A percentile compares a stretch with the other conserved stretches of the same genome.
These are phyloP conservation scores for Spea multiplicata DNA, from an alignment of 2,113 vertebrate species.

Conservation along the genomic window DNA sequence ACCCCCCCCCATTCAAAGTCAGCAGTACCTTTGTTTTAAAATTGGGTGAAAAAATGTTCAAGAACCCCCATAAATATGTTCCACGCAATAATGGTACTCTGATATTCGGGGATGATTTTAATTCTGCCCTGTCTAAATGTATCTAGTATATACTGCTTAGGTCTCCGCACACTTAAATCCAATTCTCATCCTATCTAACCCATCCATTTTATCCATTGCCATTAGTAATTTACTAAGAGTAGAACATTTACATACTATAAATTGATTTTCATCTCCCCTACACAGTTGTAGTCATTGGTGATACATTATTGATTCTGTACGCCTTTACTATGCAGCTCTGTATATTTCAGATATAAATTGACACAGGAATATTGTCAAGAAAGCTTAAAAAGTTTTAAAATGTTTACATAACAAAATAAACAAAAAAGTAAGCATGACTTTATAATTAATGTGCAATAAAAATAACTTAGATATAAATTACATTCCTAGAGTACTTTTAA, in stretches of 20 bases:
- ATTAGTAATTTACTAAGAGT: slow-evolving; percentile 17
- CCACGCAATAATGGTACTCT: no score
- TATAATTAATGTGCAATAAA: slow-evolving; percentile 48
- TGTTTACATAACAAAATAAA: slow-evolving; percentile 26
- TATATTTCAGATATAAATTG: slow-evolving; percentile 64
- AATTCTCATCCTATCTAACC: background rate
- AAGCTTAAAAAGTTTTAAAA: slow-evolving; percentile 50
- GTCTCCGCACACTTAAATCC: background rate
- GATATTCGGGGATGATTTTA: no score
- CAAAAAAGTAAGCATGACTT: slow-evolving; percentile 6
- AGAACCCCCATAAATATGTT: no score
- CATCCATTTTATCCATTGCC: background rate
- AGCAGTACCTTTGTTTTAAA: no score
- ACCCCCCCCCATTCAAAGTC: no score
- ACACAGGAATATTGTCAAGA: slow-evolving; percentile 54
- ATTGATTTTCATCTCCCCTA: slow-evolving; percentile 43
- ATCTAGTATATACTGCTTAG: background rate
- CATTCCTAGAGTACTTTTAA: slow-evolving; percentile 65
- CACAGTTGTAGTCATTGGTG: slow-evolving; percentile 46
- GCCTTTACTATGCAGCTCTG: slow-evolving; percentile 50
- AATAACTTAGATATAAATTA: slow-evolving; percentile 68
- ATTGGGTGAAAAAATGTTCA: no score
- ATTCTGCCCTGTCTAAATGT: no score
- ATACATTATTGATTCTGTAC: slow-evolving; percentile 57
- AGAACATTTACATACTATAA: slow-evolving; percentile 37